Evolutionary conservation across 2,888 invertebrate species (phyloP), one percentile per base, ranked within the genome.

Genomic region (Athrips mouffetella): DNA sequence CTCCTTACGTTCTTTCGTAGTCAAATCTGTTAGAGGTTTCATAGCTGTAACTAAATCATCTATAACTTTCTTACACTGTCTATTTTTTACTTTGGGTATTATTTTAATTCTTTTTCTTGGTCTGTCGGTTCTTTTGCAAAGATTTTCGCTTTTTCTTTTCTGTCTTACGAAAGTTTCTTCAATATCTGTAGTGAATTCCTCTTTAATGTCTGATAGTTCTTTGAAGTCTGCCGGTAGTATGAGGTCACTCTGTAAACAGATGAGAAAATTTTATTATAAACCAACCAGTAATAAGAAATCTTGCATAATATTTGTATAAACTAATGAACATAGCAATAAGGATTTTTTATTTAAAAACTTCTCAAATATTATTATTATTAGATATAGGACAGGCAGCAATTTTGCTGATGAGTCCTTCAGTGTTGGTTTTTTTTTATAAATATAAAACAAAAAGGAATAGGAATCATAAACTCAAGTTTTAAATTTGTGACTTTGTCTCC

Each of bases 31-130:
- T 2, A 67, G 47, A 0, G 87, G 87, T 30, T 70, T 71, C 75
- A 86, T 76, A 0, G 83, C 71, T 51, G 59, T 53, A 1, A 83
- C 47, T 3, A 88, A 65, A 44, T 84, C 73, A 51, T 84, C 74
- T 1, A 88, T 51, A 2, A 86, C 63, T 46, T 66, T 56, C 27
- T 69, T 69, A 49, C 86, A 86, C 54, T 75, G 71, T 0, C 53
- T 61, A 0, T 57, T 65, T 15, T 63, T 67, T 0, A 52, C 25
- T 52, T 62, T 70, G 18, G 47, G 42, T 0, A 48, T 27, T 23
- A 45, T 31, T 44, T 58, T 60, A 1, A 40, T 45, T 55, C 62
- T 73, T 15, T 60, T 63, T 1, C 77, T 58, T 1, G 86, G 85
- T 15, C 80, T 67, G 18, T 82, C 70, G 1, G 82, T 83, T 7